These are phyloP conservation scores for Malurus alboscapulatus DNA, from an alignment of 2,113 vertebrate genomes.

Conservation along the genomic window DNA sequence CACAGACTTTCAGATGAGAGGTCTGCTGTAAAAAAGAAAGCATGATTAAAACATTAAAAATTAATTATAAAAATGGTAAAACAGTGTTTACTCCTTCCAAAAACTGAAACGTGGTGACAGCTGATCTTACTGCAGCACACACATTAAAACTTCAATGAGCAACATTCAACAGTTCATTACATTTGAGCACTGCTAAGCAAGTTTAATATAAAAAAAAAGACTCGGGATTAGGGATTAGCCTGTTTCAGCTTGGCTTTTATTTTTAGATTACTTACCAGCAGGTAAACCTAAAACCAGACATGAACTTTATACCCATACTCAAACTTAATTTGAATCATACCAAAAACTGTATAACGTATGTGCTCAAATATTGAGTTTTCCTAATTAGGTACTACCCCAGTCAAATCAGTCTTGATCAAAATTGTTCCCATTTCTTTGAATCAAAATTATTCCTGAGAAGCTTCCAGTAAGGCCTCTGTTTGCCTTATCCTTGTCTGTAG, in stretches of 20 bases:
- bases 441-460: not conserved
- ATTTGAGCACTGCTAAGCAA: not conserved
- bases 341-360: not conserved
- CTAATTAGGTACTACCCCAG: not conserved
- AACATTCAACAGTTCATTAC: not conserved
- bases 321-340: not conserved
- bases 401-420: not conserved
- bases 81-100: not conserved
- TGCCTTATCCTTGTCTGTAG: not conserved
- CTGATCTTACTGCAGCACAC: not conserved
- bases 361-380: not conserved
- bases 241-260: not conserved
- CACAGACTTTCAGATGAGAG: constrained; percentile 73
- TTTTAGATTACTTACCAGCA: not conserved
- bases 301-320: not conserved
- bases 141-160: not conserved
- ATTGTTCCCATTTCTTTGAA: not conserved
- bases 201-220: not conserved
- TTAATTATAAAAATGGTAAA: not conserved
- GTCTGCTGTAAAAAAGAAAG: constrained; percentile 68
- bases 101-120: not conserved
- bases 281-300: not conserved
- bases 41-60: not conserved
- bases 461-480: not conserved
- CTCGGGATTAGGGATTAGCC: not conserved